Evolutionary conservation across 1,140 invertebrate genomes (phyloP), one percentile per base, ranked within the genome.

Genomic region (Drosophila pectinifera): DNA sequence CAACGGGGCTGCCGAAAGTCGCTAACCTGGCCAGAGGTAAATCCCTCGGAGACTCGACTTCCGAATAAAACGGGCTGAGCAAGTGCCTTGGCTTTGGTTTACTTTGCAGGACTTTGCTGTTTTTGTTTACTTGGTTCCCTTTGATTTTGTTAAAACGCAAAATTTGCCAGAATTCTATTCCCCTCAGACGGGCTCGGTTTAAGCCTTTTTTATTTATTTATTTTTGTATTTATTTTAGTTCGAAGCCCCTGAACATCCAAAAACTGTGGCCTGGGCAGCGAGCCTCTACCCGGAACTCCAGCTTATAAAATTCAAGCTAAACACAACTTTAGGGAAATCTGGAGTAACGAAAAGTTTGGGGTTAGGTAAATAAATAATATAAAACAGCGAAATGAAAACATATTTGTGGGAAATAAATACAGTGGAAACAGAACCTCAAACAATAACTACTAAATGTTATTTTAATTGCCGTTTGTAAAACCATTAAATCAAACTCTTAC

Each of bases 121-220:
- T 74, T 41, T 58, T 78, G 80, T 84, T 84, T 84, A 76, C 31
- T 84, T 74, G 80, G 79, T 83, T 75, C 53, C 59, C 62, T 67
- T 78, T 84, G 75, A 84, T 75, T 79, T 79, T 76, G 56, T 65
- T 62, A 26, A 14, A 61, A 58, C 45, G 63, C 38, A 72, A 43
- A 49, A 64, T 64, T 69, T 68, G 49, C 43, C 28, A 20, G 43
- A 70, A 39, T 41, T 69, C 24, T 34, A 38, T 53, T 78, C 56
- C 63, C 73, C 61, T 36, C 62, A 56, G 58, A 49, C 41, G n/a
- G 42, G 31, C 43, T 26, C 20, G 45, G 20, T 7, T 5, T 53
- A 57, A 57, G 64, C 42, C 64, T 45, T 77, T 72, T 61, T 67
- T 20, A 11, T 45, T 16, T 20, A 13, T n/a, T n/a, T n/a, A n/a